Base-by-base conservation (phyloP, 1,140 invertebrate species). In the Hycleus cichorii region DNA sequence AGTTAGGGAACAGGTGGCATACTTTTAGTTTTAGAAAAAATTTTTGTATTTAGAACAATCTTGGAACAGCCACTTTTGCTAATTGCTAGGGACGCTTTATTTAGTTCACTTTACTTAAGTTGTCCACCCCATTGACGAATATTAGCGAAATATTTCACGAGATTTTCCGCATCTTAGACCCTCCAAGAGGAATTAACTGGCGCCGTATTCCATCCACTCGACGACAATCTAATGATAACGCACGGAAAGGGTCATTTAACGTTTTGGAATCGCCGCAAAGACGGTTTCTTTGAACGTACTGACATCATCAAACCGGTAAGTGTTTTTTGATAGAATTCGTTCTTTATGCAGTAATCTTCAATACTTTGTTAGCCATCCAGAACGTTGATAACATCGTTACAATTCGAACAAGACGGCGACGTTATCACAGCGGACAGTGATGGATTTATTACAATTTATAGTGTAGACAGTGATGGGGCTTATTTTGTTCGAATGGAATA, bases 361-460 rank as follows among this genome's bases (percentile, higher is more conserved):
- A 12, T 10, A 38, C 4, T 46, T 61, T 75, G 76, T 12, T 71
- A 91, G 83, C 88, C 89, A 1, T 87, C 88, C 3, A 78, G 88
- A 43, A 90, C 89, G 1, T 81, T 90, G 69, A 83, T 91, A 0
- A 91, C 89, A 1, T 86, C 90, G 59, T 78, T 97, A 25, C 90
- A 94, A 64, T 97, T 97, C 72, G 87, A 94, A 71, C 88, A 91
- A 72, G 91, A 94, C 72, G 94, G 94, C 4, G 90, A 95, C 71
- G 88, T 97, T 0, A 87, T 97, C 4, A 93, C 92, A 0, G 95
- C 93, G 2, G 94, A 97, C 69, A 91, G 89, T 50, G 91, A 94
- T 74, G 95, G 95, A 1, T 94, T 92, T 66, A 92, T 98, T 51
- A 95, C 92, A 5, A 84, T 96, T 52, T 98, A 96, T 76, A 91